Base-by-base conservation (phyloP, 2,888 invertebrate species). In the Tuta absoluta region DNA sequence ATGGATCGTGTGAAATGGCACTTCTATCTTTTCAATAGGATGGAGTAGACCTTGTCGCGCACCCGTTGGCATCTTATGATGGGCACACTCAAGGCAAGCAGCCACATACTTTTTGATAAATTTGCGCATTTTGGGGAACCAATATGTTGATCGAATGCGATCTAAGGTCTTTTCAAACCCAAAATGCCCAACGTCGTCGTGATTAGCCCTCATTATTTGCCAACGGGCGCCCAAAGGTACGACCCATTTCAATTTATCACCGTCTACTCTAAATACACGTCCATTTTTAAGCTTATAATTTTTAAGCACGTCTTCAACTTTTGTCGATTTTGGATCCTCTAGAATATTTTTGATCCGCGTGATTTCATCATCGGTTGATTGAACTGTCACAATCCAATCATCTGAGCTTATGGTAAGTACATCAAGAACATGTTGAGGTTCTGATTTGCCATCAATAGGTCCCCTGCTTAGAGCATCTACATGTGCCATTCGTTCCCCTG, bases 41-140 rank as follows among this genome's bases (percentile, higher is more conserved):
- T 59, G 59, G 17, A 59, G 57, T 8, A 48, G 14, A 14, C 65
- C 65, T 57, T 37, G 33, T 28, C 37, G 33, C 23, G 24, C 33
- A 2, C 65, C 65, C 23, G 57, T 62, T 28, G 62, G 37, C 24
- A 56, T 12, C 28, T 65, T 65, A n/a, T 37, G 24, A 38, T 62
- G 33, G 2, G 65, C 57, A 21, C 65, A 65, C 45, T 65, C 65
- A 3, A 62, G 21, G n/a, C 69, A 67, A 8, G 67, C 41, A 4
- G 49, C 49, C 4, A 70, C 67, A 19, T 69, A 69, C 24, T 67
- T 69, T 65, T 66, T 69, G 51, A 64, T 23, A 48, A 70, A 69
- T n/a, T 45, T 57, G 1, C 57, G 57, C 61, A 61, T 63, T 37
- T 51, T 57, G 12, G 57, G 24, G 56, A 65, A 65, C 65, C 65